These are phyloP conservation scores for Phenganax subtilis DNA, from an alignment of 92 coral and sea anemone species.

Conservation along the genomic window DNA sequence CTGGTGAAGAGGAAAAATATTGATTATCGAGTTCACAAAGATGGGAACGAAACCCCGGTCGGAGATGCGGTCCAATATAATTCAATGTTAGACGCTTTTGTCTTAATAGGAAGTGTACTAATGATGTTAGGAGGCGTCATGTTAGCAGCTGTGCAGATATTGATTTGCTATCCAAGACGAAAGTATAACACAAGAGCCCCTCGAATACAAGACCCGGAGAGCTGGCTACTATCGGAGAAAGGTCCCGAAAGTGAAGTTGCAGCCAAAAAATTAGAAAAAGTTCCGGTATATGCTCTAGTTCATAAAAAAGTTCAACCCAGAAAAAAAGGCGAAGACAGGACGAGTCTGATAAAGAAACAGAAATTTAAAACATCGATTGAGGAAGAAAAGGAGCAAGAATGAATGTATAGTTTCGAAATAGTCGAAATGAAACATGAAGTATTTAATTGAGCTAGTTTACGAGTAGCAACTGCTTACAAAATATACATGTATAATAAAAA, in stretches of 20 bases:
- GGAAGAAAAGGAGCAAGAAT: slow-evolving; percentile 35
- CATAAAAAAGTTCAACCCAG: slow-evolving; percentile 78
- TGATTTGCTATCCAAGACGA: slow-evolving; percentile 38
- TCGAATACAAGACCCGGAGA: slow-evolving; percentile 43
- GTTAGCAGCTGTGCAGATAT: slow-evolving; percentile 69
- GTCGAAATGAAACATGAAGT: neutral
- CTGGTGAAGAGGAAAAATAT: slow-evolving; percentile 76
- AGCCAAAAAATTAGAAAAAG: slow-evolving; percentile 66
- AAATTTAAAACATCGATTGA: slow-evolving; percentile 83
- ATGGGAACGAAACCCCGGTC: slow-evolving; percentile 66
- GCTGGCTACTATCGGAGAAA: slow-evolving; percentile 49
- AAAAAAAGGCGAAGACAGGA: slow-evolving; percentile 31
- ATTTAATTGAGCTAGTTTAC: neutral
- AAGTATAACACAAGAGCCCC: slow-evolving; percentile 39
- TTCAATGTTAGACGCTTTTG: slow-evolving; percentile 81
- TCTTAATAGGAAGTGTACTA: slow-evolving; percentile 76
- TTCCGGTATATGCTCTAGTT: slow-evolving; percentile 89
- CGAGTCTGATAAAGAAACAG: neutral
- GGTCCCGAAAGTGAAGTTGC: slow-evolving; percentile 37
- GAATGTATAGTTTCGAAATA: neutral
- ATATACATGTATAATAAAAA: no score
- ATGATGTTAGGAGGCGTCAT: slow-evolving; percentile 71
- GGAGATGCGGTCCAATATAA: slow-evolving; percentile 83
- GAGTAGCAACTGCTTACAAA: no score
- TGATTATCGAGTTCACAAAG: slow-evolving; percentile 70